Percentiles rank a stretch among this genome's conserved stretches.
These are phyloP conservation scores for Corythaeola cristata DNA, from an alignment of 2,113 vertebrate species.

Conservation along the genomic window DNA sequence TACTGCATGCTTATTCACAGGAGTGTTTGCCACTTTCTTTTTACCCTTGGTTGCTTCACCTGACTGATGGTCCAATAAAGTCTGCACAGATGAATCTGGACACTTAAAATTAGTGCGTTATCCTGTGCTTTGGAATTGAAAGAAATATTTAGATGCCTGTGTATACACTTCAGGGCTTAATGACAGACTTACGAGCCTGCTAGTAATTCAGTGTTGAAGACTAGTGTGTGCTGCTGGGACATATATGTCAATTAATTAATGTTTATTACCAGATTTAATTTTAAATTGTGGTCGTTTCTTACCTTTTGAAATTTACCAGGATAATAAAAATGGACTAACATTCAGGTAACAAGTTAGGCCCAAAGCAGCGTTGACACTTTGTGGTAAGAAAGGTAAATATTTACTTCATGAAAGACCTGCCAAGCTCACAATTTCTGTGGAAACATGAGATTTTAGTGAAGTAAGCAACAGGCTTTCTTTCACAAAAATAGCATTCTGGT, in stretches of 20 bases:
- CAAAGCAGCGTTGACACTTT: not conserved
- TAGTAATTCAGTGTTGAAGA: not conserved
- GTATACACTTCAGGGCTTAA: not conserved
- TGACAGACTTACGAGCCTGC: not conserved
- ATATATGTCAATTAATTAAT: not conserved
- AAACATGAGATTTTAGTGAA: conserved; percentile 5
- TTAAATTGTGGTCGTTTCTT: not conserved
- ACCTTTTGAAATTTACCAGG: not conserved
- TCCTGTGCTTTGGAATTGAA: not conserved
- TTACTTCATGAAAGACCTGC: not conserved
- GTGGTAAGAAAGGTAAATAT: conserved; percentile 15
- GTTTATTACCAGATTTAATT: conserved; percentile 2
- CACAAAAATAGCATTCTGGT: not conserved
- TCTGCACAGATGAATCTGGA: not conserved
- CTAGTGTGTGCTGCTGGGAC: not conserved
- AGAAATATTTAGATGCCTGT: not conserved
- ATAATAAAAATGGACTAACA: conserved; percentile 1
- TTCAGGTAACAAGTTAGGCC: not conserved
- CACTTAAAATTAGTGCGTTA: not conserved
- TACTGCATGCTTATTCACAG: not conserved
- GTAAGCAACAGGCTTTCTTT: not conserved
- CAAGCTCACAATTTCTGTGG: conserved; percentile 1
- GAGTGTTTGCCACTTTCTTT: not conserved
- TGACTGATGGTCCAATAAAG: not conserved
- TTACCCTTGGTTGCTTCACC: not conserved